Percentiles rank a stretch among this genome's conserved stretches.
Evolutionary conservation across 2,888 invertebrate genomes (phyloP).

Genomic region (Oligia latruncula): DNA sequence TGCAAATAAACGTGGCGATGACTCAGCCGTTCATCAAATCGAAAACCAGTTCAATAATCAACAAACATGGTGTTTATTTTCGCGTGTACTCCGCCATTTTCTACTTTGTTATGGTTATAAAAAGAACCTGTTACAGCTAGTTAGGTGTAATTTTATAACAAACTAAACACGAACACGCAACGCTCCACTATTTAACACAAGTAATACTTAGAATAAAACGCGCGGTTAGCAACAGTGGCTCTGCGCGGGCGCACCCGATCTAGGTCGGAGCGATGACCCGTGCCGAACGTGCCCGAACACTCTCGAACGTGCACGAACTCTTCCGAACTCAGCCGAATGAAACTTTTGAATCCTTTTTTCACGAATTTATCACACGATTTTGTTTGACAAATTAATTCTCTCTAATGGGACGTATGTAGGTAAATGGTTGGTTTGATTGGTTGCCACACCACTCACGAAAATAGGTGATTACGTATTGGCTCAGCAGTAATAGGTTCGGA

Average conservation of each 20-base stretch:
- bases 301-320: slow-evolving; percentile 61
- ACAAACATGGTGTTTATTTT: slow-evolving; percentile 60
- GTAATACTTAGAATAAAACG: slow-evolving; percentile 63
- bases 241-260: slow-evolving; percentile 70
- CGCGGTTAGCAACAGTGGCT: slow-evolving; percentile 66
- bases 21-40: slow-evolving; percentile 47
- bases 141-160: slow-evolving; percentile 70
- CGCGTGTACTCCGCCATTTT: slow-evolving; percentile 64
- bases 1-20: slow-evolving; percentile 21
- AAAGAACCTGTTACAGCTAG: slow-evolving; percentile 61
- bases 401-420: slow-evolving; percentile 62
- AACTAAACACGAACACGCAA: slow-evolving; percentile 66
- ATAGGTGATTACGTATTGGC: slow-evolving; percentile 54
- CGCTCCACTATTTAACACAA: slow-evolving; percentile 62
- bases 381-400: slow-evolving; percentile 65
- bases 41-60: slow-evolving; percentile 41
- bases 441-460: slow-evolving; percentile 42
- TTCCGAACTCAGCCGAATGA: slow-evolving; percentile 52
- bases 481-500: slow-evolving; percentile 41
- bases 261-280: slow-evolving; percentile 82
- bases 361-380: slow-evolving; percentile 55
- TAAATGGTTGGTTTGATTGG: slow-evolving; percentile 61
- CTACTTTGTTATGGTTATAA: slow-evolving; percentile 68
- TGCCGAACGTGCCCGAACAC: slow-evolving; percentile 67
- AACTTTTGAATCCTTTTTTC: slow-evolving; percentile 50